Evolutionary conservation across 2,113 vertebrate genomes (phyloP).

Genomic region (Passer domesticus): DNA sequence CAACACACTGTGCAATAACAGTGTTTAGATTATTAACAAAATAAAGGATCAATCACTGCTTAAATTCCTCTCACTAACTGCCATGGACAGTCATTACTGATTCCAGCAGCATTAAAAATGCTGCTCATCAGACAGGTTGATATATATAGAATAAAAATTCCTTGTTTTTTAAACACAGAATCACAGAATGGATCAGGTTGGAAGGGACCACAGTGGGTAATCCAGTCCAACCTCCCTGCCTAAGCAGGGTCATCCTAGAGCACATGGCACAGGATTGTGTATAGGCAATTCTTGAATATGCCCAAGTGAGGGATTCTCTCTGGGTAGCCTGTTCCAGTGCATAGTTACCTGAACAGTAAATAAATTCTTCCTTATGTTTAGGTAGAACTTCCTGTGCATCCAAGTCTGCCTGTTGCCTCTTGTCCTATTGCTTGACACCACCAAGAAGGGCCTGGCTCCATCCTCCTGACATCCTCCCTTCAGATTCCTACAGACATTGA

Average conservation of each 20-base stretch:
- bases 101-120: neutral
- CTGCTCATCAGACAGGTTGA: neutral
- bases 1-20: neutral
- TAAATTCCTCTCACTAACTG: neutral
- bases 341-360: no score
- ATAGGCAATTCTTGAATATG: neutral
- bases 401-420: fast-evolving
- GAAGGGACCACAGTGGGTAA: neutral
- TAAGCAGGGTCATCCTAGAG: neutral
- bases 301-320: neutral
- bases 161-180: neutral
- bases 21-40: neutral
- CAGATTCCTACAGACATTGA: no score
- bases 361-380: neutral
- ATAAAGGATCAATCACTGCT: neutral
- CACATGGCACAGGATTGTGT: neutral
- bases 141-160: neutral
- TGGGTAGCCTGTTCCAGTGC: neutral
- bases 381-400: neutral
- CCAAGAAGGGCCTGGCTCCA: neutral
- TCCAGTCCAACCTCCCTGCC: neutral
- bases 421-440: neutral
- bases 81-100: neutral
- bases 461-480: neutral
- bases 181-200: neutral